Evolutionary conservation across 2,888 invertebrate species (phyloP), one percentile per base, ranked within the genome.

Genomic region (Ecliptopera silaceata): DNA sequence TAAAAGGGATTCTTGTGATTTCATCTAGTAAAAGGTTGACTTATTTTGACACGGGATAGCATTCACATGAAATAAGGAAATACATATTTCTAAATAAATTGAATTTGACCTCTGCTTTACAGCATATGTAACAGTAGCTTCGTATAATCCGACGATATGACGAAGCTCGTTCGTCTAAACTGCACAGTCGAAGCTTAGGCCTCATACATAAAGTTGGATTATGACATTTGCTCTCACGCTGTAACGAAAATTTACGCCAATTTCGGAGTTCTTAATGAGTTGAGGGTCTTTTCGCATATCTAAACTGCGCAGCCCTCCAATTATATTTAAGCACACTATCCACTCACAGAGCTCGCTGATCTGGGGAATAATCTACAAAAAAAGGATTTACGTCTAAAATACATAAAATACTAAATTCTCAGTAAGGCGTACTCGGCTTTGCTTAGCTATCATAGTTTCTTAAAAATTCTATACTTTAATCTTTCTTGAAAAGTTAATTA

Each of bases 81-180:
- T 26, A 26, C 8, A 8, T 26, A 20, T 20, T 20, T 20, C 20
- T 4, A 20, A 20, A 20, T 20, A 20, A 20, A 2, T 20, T 20
- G 4, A 20, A 20, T 31, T n/a, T 12, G 3, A 10, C 2, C 8
- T 36, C 15, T 8, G 2, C 36, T 10, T n/a, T 4, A 2, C n/a
- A 38, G 29, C 36, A 18, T 51, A 44, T 43, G 18, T 13, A 18
- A 31, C 22, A 32, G 39, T 32, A 32, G n/a, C 13, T 36, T 26
- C 26, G n/a, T 52, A 46, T 53, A 47, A 54, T 47, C 53, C 42
- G 13, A 26, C 32, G 26, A 46, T 53, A 53, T 46, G 46, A 41
- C 22, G 6, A 1, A 41, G 47, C n/a, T 34, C 8, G 13, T 34
- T 22, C 15, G 32, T 53, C 46, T 53, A 22, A 46, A 41, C 53